These are phyloP conservation scores for Mizuhopecten yessoensis DNA, from an alignment of 1,140 invertebrate species.

Conservation along the genomic window DNA sequence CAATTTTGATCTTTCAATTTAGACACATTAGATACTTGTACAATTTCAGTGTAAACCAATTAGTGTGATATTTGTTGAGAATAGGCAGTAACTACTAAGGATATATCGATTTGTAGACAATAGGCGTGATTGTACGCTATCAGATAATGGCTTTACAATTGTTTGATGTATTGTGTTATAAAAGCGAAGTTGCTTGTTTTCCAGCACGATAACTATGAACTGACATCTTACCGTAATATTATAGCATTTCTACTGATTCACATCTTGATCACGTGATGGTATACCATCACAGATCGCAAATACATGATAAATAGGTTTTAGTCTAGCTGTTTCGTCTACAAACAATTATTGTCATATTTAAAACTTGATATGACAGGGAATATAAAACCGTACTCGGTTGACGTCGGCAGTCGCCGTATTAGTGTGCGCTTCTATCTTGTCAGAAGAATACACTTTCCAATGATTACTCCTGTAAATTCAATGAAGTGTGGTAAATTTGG, in stretches of 20 bases:
- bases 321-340: constrained; percentile 32
- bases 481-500: neutral
- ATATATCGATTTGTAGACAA: neutral
- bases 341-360: constrained; percentile 17
- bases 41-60: neutral
- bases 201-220: neutral
- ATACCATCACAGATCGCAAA: neutral
- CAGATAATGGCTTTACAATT: constrained; percentile 12
- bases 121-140: constrained; percentile 4
- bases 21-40: neutral
- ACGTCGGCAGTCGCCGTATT: neutral
- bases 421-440: neutral
- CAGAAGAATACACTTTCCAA: neutral
- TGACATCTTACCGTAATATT: neutral
- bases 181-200: neutral
- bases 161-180: neutral
- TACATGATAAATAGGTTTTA: neutral
- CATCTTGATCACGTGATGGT: neutral
- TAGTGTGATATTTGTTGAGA: neutral
- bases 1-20: neutral
- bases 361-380: neutral
- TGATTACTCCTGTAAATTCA: neutral
- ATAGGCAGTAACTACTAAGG: neutral
- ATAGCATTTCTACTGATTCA: neutral
- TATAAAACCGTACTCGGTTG: neutral